These are phyloP conservation scores for Archilochus colubris DNA, from an alignment of 2,113 vertebrate genomes.

Conservation along the genomic window DNA sequence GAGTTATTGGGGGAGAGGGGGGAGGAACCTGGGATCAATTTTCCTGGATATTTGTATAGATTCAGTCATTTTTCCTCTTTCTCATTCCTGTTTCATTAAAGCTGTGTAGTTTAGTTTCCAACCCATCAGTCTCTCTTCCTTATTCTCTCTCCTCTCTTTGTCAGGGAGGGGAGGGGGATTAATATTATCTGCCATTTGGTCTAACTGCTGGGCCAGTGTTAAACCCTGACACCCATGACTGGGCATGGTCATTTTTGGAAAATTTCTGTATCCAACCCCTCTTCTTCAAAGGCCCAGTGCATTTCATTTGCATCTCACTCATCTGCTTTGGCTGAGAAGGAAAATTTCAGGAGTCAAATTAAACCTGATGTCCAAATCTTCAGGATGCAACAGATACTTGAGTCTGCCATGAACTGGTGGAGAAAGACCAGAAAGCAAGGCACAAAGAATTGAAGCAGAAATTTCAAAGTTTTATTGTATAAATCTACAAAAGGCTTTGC, in stretches of 20 bases:
- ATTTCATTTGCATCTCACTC: not conserved
- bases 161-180: too few species aligned
- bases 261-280: not conserved
- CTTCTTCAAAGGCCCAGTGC: not conserved
- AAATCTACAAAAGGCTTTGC: slow-evolving; percentile 71
- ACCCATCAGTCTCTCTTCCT: too few species aligned
- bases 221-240: too few species aligned
- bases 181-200: too few species aligned
- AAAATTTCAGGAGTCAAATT: not conserved
- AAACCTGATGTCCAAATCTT: not conserved
- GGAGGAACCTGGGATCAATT: too few species aligned
- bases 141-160: too few species aligned
- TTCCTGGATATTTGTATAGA: too few species aligned
- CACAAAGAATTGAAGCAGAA: not conserved
- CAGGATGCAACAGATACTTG: not conserved
- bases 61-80: too few species aligned
- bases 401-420: not conserved
- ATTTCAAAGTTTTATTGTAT: slow-evolving; percentile 70
- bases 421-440: not conserved
- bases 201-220: too few species aligned
- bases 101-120: too few species aligned
- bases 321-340: not conserved
- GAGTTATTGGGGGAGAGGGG: too few species aligned
- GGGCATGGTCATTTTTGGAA: not conserved
- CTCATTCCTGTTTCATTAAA: too few species aligned